Evolutionary conservation across 2,113 vertebrate species (phyloP), one percentile per base, ranked within the genome.

Genomic region (Rhodinocichla rosea): DNA sequence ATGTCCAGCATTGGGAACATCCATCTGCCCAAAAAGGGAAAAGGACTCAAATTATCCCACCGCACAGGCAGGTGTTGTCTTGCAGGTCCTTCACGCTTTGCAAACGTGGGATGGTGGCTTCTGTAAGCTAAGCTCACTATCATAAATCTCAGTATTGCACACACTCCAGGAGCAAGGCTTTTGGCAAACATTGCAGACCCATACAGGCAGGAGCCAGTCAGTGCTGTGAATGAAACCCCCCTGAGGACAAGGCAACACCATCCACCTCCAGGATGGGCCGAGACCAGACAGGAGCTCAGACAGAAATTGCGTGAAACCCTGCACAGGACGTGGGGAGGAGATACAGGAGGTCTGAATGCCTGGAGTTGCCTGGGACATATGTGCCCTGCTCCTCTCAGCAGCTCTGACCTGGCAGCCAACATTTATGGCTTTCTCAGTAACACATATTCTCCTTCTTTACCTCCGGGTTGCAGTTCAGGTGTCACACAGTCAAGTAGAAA

Each of bases 401-500:
- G 76, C 71, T 85, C 65, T 63, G 84, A 84, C 63, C 56, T 11
- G 35, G 68, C 81, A 89, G 67, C 26, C 1, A 5, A 47, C 6
- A n/a, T 32, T 87, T 79, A 85, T 42, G 70, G 80, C 68, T 85
- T 92, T 91, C 77, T 89, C 7, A 6, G 69, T 45, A 89, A 89
- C 50, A 76, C 53, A 80, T 76, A 90, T 86, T 67, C 52, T 83
- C 50, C 78, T 85, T 59, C 89, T 40, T 14, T 27, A 90, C 71
- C 75, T 95, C 84, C 3, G 60, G 68, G 26, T 33, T 64, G 64
- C 84, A 77, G 79, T 57, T 85, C 57, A 83, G 84, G 92, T 92
- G 84, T 92, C 70, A 87, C 60, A 95, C 80, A 95, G 89, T 55
- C 30, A 39, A 94, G 52, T 1, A 83, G 67, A 94, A 94, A 95